Evolutionary conservation across 2,888 invertebrate species (phyloP).

Genomic region (Mycalesis mineus): DNA sequence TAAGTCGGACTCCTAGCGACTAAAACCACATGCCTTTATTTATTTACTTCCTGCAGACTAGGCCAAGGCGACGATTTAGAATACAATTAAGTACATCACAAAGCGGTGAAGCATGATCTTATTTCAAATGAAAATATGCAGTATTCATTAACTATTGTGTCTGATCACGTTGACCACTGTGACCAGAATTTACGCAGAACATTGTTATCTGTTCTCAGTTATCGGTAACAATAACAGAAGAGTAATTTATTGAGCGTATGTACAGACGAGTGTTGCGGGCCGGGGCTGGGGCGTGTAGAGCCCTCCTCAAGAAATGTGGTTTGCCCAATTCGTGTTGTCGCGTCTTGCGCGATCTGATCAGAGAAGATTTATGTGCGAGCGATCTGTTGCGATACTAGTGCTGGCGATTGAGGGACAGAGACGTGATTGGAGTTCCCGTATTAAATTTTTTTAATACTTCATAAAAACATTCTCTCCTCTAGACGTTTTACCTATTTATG

Average conservation of each 20-base stretch:
- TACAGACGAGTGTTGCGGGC: not conserved
- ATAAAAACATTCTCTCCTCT: too few species aligned
- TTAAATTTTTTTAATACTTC: not conserved
- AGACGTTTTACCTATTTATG: too few species aligned
- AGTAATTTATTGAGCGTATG: not conserved
- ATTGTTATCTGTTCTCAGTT: not conserved
- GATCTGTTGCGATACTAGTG: slow-evolving; percentile 36
- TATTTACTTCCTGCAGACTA: too few species aligned
- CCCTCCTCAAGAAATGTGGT: slow-evolving; percentile 9
- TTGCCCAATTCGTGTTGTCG: slow-evolving; percentile 31
- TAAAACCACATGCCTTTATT: too few species aligned
- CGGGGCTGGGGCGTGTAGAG: not conserved
- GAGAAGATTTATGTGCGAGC: slow-evolving; percentile 36
- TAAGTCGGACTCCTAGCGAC: too few species aligned
- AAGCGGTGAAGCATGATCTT: too few species aligned
- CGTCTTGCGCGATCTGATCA: slow-evolving; percentile 33
- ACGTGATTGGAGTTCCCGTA: slow-evolving; percentile 29
- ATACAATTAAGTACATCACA: too few species aligned
- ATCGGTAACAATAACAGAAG: not conserved
- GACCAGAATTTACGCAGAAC: too few species aligned
- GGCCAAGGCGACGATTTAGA: too few species aligned
- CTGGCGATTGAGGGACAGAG: slow-evolving; percentile 36
- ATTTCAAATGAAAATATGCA: too few species aligned
- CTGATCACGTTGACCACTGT: too few species aligned
- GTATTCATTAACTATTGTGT: too few species aligned